Conservation (phyloP, 2,113 vertebrate species). For the Chaenogobius annularis region DNA sequence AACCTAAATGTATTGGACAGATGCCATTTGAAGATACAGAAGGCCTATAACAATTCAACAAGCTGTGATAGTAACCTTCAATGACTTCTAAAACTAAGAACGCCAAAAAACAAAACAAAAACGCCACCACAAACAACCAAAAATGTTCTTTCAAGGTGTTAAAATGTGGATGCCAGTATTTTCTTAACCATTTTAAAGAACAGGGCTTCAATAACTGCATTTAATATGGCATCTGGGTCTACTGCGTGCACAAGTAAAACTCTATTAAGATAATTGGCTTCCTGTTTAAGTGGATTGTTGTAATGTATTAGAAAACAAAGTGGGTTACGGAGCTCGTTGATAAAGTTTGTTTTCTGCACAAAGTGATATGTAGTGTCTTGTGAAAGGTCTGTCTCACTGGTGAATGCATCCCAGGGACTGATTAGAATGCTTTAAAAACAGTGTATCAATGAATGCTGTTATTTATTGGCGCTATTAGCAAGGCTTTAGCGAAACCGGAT, state of each 20-base stretch:
- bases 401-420: slow-evolving; percentile 15
- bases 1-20: slow-evolving; percentile 35
- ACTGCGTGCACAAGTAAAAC: slow-evolving; percentile 57
- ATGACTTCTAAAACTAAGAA: slow-evolving; percentile 33
- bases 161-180: slow-evolving; percentile 25
- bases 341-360: slow-evolving; percentile 58
- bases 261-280: slow-evolving; percentile 72
- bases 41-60: slow-evolving; percentile 13
- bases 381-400: slow-evolving; percentile 22
- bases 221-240: slow-evolving; percentile 27
- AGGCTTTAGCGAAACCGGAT: not conserved
- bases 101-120: not conserved
- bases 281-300: slow-evolving; percentile 71
- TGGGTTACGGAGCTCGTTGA: slow-evolving; percentile 63
- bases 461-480: slow-evolving; percentile 9
- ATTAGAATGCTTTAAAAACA: slow-evolving; percentile 36
- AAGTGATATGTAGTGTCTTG: slow-evolving; percentile 35
- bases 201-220: slow-evolving; percentile 28
- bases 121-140: slow-evolving; percentile 9
- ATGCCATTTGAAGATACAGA: slow-evolving; percentile 24
- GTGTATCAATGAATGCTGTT: not conserved
- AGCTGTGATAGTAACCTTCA: slow-evolving; percentile 41
- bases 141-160: slow-evolving; percentile 11
- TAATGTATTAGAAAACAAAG: slow-evolving; percentile 68
- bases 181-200: slow-evolving; percentile 16